Base-by-base conservation (phyloP, 2,888 invertebrate species). In the Sepioteuthis lessoniana region DNA sequence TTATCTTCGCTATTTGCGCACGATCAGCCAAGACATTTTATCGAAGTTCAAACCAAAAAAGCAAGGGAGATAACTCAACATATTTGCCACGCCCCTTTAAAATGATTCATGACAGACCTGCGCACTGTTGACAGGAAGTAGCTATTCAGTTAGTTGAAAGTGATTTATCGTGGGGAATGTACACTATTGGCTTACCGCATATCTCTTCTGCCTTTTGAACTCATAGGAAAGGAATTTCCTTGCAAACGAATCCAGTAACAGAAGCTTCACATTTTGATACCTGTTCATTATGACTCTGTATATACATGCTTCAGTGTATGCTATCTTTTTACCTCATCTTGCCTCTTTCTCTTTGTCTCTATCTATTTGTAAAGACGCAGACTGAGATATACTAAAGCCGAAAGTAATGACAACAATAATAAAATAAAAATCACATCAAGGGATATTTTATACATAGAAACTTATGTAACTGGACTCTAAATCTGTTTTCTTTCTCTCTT, bases 191-290 rank as follows among this genome's bases (percentile, higher is more conserved):
- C 76, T 76, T n/a, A 76, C 76, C 76, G n/a, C 76, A 76, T 76
- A 76, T 76, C 76, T 76, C 16, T n/a, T n/a, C n/a, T 76, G 76
- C n/a, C 35, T 76, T 76, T 76, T 76, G 76, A 76, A 76, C 76
- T 76, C 76, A 76, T 76, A n/a, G n/a, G 76, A 76, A n/a, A 76
- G 76, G 76, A 76, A 76, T 76, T 76, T 76, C n/a, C n/a, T 76
- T 76, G 76, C 76, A n/a, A 76, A 35, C n/a, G 16, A 76, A 76
- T 76, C 76, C 76, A 76, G 76, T 76, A 76, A 76, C n/a, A 76
- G n/a, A 76, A 76, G n/a, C n/a, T 76, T 76, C 76, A 35, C n/a
- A 76, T 76, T 76, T 35, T 76, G 76, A 76, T 76, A 76, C 76
- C n/a, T n/a, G 76, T 76, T 76, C n/a, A 13, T 76, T n/a, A 76